Conservation (phyloP, 1,140 invertebrate species). For the Andrena cerasifolii region DNA sequence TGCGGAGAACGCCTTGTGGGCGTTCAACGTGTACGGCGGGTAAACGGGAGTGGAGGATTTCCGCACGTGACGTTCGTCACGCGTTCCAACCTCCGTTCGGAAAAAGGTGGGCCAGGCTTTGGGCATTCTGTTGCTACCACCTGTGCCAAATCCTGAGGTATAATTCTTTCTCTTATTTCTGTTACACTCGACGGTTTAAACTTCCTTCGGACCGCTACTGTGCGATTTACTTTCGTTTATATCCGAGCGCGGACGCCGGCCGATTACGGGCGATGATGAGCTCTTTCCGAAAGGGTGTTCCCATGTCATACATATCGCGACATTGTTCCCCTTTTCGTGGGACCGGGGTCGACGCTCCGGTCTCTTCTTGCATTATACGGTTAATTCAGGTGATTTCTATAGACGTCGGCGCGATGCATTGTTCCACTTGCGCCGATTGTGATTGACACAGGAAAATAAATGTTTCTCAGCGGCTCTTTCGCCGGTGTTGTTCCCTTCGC, state of each 20-base stretch:
- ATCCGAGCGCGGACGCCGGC: not conserved
- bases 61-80: no score
- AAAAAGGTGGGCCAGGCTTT: no score
- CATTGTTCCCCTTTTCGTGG: conserved; percentile 51
- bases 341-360: conserved; percentile 27
- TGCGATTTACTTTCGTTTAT: conserved; percentile 29
- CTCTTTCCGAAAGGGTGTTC: conserved; percentile 42
- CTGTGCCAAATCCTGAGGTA: no score
- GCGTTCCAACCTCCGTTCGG: no score
- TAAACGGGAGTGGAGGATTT: no score
- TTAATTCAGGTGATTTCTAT: conserved; percentile 50
- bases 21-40: no score
- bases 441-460: not conserved
- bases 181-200: no score
- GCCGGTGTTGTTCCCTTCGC: no score
- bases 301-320: conserved; percentile 46
- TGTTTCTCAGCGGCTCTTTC: not conserved
- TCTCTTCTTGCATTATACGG: conserved; percentile 35
- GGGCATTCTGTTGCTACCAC: no score
- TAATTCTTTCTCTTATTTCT: no score
- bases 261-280: conserved; percentile 39
- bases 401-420: not conserved
- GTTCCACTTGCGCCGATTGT: conserved; percentile 30
- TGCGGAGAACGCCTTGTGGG: no score
- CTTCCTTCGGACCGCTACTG: no score